These are phyloP conservation scores for Lagopus muta DNA, from an alignment of 2,113 vertebrate species.

Conservation along the genomic window DNA sequence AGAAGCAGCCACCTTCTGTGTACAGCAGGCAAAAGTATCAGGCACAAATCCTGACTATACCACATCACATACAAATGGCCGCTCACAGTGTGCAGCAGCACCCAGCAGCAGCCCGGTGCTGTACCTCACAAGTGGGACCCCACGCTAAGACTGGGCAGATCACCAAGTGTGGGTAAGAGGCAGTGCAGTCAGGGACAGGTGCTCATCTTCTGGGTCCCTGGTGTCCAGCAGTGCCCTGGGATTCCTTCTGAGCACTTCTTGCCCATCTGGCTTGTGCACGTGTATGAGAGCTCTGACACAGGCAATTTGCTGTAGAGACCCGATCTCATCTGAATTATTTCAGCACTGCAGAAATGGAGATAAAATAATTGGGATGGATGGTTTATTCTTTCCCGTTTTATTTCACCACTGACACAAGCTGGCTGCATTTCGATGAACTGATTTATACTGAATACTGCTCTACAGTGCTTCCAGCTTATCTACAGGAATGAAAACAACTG, in stretches of 20 bases:
- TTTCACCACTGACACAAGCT: slow-evolving; percentile 21
- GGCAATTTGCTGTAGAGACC: not conserved
- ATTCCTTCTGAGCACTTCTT: rapidly evolving
- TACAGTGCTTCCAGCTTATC: not conserved
- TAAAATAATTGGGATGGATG: not conserved
- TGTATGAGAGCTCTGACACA: not conserved
- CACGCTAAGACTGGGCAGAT: not conserved
- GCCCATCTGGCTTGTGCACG: not conserved
- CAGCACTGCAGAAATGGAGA: slow-evolving; percentile 25
- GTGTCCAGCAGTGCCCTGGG: not conserved
- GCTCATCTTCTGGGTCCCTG: rapidly evolving
- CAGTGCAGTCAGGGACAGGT: not conserved
- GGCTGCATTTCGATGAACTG: slow-evolving; percentile 20
- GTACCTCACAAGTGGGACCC: rapidly evolving
- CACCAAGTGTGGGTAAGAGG: too few relatives aligned
- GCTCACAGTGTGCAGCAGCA: not conserved
- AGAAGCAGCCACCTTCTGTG: not conserved
- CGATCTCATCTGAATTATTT: not conserved
- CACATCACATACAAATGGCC: not conserved
- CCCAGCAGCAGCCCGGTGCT: rapidly evolving
- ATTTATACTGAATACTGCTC: slow-evolving; percentile 16
- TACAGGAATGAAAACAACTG: not conserved
- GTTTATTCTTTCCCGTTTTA: not conserved
- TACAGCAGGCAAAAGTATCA: not conserved
- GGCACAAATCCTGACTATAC: not conserved